Evolutionary conservation across 1,140 invertebrate genomes (phyloP).

Genomic region (Rhopalosiphum padi): DNA sequence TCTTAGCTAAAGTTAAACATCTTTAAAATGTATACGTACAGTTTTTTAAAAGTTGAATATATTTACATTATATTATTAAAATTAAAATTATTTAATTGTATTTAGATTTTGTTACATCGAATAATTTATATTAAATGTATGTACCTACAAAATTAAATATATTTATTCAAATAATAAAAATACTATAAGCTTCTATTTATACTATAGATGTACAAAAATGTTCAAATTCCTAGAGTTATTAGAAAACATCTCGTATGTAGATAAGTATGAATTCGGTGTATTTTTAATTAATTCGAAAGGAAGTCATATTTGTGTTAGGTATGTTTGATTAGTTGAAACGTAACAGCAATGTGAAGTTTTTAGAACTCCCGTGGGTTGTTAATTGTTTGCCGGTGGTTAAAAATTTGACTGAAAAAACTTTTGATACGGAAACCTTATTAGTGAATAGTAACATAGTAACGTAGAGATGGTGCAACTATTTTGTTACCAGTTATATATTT

Average conservation of each 20-base stretch:
- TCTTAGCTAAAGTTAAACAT: neutral
- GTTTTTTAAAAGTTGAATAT: neutral
- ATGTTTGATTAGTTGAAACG: neutral
- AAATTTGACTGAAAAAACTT: neutral
- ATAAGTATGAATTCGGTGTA: too few species aligned
- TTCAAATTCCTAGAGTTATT: too few species aligned
- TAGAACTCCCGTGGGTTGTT: neutral
- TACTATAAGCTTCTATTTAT: neutral
- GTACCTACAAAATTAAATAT: neutral
- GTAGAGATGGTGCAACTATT: too few species aligned
- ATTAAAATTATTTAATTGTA: neutral
- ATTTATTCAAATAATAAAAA: neutral
- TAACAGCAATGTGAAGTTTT: neutral
- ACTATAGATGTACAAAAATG: too few species aligned
- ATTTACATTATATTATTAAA: neutral
- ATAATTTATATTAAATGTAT: neutral
- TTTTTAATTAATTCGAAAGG: neutral
- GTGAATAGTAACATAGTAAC: neutral
- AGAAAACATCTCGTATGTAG: too few species aligned
- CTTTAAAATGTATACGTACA: neutral
- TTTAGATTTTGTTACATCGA: neutral
- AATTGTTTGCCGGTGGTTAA: neutral
- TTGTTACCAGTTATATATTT: too few species aligned
- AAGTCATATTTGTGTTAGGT: neutral
- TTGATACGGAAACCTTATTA: neutral